Percentiles rank a stretch among this genome's conserved stretches.
phyloP scores from a whole-genome alignment of 2,888 invertebrate genomes.

The Gnatocerus cornutus region DNA sequence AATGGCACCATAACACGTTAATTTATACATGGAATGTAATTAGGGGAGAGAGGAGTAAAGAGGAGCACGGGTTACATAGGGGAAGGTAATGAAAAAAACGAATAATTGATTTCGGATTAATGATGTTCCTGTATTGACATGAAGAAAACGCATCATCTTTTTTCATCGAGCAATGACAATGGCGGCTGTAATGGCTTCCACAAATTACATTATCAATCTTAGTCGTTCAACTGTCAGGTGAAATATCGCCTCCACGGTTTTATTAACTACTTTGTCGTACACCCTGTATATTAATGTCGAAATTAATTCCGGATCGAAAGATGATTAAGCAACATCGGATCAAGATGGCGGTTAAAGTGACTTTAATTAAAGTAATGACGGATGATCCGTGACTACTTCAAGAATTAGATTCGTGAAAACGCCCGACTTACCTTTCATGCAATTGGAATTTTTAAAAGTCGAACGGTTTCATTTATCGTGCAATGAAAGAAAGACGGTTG shows the following conservation, averaged over 20 bases:
- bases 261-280: constrained; percentile 63
- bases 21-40: constrained; percentile 32
- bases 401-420: constrained; percentile 17
- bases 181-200: constrained; percentile 67
- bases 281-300: constrained; percentile 18
- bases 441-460: constrained; percentile 28
- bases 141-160: constrained; percentile 33
- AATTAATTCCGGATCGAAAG: constrained; percentile 22
- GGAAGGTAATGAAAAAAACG: constrained; percentile 2
- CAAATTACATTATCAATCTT: constrained; percentile 69
- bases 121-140: not conserved
- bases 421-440: constrained; percentile 30
- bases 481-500: constrained; percentile 22
- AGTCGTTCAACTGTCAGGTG: constrained; percentile 67
- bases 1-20: constrained; percentile 41
- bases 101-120: constrained; percentile 35
- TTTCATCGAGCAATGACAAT: constrained; percentile 61
- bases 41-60: constrained; percentile 21
- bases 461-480: constrained; percentile 1
- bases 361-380: constrained; percentile 46
- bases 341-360: constrained; percentile 47
- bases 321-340: constrained; percentile 46
- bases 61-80: not conserved
- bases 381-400: too few relatives aligned
- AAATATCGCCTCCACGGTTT: constrained; percentile 66